Evolutionary conservation across 2,888 invertebrate genomes (phyloP), one percentile per base, ranked within the genome.

Genomic region (Stenolophus ochropezus): DNA sequence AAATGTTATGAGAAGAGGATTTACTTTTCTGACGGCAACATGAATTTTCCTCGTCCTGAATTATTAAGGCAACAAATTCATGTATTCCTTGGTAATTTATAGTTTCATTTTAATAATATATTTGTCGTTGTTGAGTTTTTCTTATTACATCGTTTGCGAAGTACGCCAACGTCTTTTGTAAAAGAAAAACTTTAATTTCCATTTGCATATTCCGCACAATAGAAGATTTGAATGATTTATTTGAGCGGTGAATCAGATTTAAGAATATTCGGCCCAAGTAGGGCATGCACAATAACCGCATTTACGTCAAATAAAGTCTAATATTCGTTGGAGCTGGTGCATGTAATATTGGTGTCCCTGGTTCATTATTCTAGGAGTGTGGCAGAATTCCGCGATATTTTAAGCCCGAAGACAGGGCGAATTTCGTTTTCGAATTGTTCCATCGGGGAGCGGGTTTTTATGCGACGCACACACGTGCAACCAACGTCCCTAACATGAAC

Each of bases 401-500:
- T 73, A 73, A 73, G 49, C n/a, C 21, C 56, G 76, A 58, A 53
- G 69, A 71, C 79, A 71, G 79, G 56, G 61, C 4, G 56, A 61
- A 77, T 77, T 58, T 42, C 53, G 49, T 71, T 79, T 79, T 79
- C 51, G 79, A 79, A 65, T 79, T 79, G 71, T 79, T 79, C 49
- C 14, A 61, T 69, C 69, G 11, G n/a, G 4, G 49, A 73, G 49
- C 49, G 73, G 33, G 69, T 79, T 79, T 77, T 79, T 79, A 79
- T 79, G 69, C 25, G 51, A 49, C 20, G 71, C 69, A 53, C 79
- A 65, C 79, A 79, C 79, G 79, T 79, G 79, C 69, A 79, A 27
- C 51, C 27, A 79, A 79, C 69, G 79, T 71, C 69, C 69, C 71
- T 79, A 71, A 79, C 79, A 79, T 79, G 79, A 79, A 69, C 53